Percentiles rank a stretch among this genome's conserved stretches.
phyloP scores from a whole-genome alignment of 2,113 vertebrate genomes.

The Brachyistius frenatus region DNA sequence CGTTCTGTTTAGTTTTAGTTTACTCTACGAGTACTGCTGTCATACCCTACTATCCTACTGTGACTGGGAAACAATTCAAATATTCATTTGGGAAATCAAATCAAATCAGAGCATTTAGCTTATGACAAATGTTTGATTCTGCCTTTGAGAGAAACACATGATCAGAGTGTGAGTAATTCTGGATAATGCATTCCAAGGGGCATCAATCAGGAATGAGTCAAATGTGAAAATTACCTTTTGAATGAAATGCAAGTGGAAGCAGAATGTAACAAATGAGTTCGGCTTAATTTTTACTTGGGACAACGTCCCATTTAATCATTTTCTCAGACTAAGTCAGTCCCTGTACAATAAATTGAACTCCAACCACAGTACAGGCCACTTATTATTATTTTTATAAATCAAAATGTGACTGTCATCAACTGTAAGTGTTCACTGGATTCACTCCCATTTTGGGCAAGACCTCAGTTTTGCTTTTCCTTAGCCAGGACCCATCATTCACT shows the following conservation, averaged over 20 bases:
- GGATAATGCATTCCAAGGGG: not conserved
- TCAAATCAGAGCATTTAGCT: not conserved
- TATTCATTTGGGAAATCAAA: not conserved
- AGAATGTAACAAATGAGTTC: constrained; percentile 15
- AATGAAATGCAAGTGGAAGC: not conserved
- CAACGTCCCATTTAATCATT: constrained; percentile 6
- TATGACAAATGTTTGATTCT: constrained; percentile 2
- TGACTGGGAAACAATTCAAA: not conserved
- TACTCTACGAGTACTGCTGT: not conserved
- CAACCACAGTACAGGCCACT: too few species aligned
- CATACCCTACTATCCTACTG: not conserved
- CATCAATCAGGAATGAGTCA: constrained; percentile 17
- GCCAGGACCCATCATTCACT: constrained; percentile 4
- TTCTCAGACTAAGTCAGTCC: constrained; percentile 5
- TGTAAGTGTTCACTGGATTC: not conserved
- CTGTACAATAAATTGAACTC: not conserved
- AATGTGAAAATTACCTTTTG: constrained; percentile 18
- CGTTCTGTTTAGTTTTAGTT: too few species aligned
- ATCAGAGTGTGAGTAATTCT: not conserved
- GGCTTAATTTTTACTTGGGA: not conserved
- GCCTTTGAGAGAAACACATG: not conserved
- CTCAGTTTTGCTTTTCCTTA: constrained; percentile 5
- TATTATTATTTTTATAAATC: not conserved
- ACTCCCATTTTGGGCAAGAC: constrained; percentile 7
- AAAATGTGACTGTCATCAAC: not conserved